Evolutionary conservation across 2,113 vertebrate genomes (phyloP).

Genomic region (Sigmodon hispidus): DNA sequence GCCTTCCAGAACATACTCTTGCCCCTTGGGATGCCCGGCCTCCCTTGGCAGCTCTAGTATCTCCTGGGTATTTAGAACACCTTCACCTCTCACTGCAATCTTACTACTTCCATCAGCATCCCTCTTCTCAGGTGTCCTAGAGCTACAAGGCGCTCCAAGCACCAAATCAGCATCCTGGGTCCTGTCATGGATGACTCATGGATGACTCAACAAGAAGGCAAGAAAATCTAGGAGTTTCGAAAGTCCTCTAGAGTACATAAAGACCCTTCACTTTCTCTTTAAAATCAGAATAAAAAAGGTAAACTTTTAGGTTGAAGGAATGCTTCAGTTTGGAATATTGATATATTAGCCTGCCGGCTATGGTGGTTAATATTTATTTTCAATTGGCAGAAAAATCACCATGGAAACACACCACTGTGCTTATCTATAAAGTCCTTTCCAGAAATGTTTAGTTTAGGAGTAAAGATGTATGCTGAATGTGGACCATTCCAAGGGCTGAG

Average conservation of each 20-base stretch:
- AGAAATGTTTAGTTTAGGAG: not conserved
- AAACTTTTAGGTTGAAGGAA: not conserved
- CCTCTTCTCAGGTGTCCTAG: not conserved
- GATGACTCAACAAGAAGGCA: not conserved
- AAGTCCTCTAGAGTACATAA: not conserved
- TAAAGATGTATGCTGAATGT: not conserved
- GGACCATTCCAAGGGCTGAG: not conserved
- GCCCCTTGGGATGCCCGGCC: not conserved
- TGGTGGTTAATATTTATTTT: not conserved
- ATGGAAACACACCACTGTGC: not conserved
- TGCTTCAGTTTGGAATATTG: not conserved
- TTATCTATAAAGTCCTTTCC: not conserved
- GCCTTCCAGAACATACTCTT: not conserved
- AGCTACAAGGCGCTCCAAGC: not conserved
- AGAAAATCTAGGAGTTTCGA: accelerated
- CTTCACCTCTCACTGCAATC: not conserved
- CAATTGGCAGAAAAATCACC: not conserved
- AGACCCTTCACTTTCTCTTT: not conserved
- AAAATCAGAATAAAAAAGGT: not conserved
- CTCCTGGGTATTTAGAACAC: not conserved
- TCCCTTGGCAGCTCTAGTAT: not conserved
- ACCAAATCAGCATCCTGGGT: not conserved
- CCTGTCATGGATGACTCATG: too few relatives aligned
- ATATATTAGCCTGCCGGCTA: not conserved
- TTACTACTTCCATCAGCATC: not conserved